phyloP scores from a whole-genome alignment of 2,888 invertebrate genomes.

The Drosophila meridionalis region DNA sequence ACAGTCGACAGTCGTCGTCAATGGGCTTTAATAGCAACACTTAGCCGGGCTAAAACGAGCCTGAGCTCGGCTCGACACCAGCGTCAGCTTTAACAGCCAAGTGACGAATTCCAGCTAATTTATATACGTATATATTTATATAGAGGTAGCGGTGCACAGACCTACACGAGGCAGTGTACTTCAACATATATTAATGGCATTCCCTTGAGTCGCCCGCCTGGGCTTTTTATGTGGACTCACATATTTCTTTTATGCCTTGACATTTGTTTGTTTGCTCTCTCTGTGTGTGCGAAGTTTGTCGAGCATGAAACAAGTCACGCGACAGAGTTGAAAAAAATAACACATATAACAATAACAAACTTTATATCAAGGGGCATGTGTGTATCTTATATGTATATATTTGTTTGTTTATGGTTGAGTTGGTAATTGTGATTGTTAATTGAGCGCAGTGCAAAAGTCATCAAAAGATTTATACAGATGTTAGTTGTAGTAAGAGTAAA shows the following conservation, averaged over 20 bases:
- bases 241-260: conserved; percentile 59
- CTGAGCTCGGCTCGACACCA: conserved; percentile 29
- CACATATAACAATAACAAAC: conserved; percentile 13
- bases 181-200: conserved; percentile 52
- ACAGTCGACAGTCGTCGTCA: conserved; percentile 46
- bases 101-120: conserved; percentile 76
- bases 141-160: not conserved
- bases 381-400: not conserved
- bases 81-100: conserved; percentile 51
- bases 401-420: not conserved
- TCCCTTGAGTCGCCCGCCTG: conserved; percentile 12
- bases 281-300: conserved; percentile 45
- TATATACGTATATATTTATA: conserved; percentile 35
- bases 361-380: not conserved
- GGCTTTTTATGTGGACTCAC: conserved; percentile 24
- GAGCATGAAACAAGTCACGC: conserved; percentile 61
- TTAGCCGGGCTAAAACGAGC: conserved; percentile 44
- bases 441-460: not conserved
- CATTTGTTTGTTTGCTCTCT: conserved; percentile 53
- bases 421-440: conserved; percentile 14
- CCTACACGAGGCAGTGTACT: conserved; percentile 16
- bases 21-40: conserved; percentile 70
- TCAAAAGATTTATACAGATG: too few relatives aligned
- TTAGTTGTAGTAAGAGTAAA: not conserved
- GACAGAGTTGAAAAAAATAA: conserved; percentile 26